Evolutionary conservation across 1,140 invertebrate species (phyloP), one percentile per base, ranked within the genome.

Genomic region (Nilaparvata lugens): DNA sequence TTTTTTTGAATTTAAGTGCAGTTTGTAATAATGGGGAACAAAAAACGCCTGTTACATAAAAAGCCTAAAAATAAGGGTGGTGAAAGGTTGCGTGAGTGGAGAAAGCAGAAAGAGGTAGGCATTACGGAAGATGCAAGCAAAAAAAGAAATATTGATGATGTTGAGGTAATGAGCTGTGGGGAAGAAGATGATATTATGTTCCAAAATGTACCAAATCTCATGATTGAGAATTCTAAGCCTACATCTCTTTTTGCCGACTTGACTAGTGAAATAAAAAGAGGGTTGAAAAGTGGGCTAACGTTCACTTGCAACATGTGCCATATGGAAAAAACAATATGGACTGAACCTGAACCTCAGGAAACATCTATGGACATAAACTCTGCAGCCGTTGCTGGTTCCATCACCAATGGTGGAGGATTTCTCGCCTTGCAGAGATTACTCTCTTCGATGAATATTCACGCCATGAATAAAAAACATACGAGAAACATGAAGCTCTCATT

Each of bases 371-470:
- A 67, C 52, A 25, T 68, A 14, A 69, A 71, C 57, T 42, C 48
- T 28, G 57, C 57, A 52, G 64, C 66, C 11, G 64, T 67, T 42
- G 42, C 61, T 31, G 67, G 67, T 31, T 63, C 58, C 23, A 62
- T 69, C 25, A 45, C 64, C 35, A 67, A 53, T 48, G 70, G 68
- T 9, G 61, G 52, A 45, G 70, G 69, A 28, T 61, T 63, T 60
- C 65, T 63, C 11, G 65, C 69, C 56, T 51, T 71, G 21, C 52
- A 70, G 21, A 65, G 70, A 58, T 21, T 70, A 11, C 48, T 55
- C 19, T 64, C 67, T n/a, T 54, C 67, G 7, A 59, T 72, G 58
- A 54, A 71, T 64, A 62, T 72, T n/a, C 67, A 65, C 0, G 60
- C 52, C 2, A 70, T 73, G 59, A 43, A 62, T n/a, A 40, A 56